Percentiles rank a stretch among this genome's conserved stretches.
phyloP scores from a whole-genome alignment of 1,140 invertebrate genomes.

The Heliconius hewitsoni region DNA sequence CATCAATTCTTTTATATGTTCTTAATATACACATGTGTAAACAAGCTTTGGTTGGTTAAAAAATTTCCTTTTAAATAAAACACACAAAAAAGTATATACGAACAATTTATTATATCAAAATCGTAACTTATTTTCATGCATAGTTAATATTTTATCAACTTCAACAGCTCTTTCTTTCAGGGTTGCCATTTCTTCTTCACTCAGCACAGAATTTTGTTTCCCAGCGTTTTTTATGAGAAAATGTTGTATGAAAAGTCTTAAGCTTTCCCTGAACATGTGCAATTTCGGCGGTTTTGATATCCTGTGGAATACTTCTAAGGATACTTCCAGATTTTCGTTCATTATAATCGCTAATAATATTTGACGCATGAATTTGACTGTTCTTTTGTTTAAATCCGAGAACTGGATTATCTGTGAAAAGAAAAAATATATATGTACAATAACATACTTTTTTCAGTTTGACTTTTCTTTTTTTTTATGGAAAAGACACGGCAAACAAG shows the following conservation, averaged over 20 bases:
- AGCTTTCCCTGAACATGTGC: conserved; percentile 87
- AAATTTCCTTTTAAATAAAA: no score
- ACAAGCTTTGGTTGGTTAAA: no score
- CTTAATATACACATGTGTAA: no score
- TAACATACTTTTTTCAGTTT: no score
- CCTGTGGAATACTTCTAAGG: conserved; percentile 85
- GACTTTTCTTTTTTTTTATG: no score
- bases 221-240: conserved; percentile 86
- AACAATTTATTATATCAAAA: conserved; percentile 53
- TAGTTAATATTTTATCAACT: conserved; percentile 82
- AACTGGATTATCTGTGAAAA: conserved; percentile 88
- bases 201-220: conserved; percentile 72
- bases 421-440: conserved; percentile 19
- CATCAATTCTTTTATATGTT: no score
- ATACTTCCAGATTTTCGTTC: conserved; percentile 82
- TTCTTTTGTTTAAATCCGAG: conserved; percentile 87
- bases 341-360: conserved; percentile 87
- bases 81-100: background rate
- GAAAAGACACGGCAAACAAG: no score
- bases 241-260: conserved; percentile 90
- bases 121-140: conserved; percentile 63
- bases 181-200: conserved; percentile 77
- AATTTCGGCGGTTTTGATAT: conserved; percentile 86
- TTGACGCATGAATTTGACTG: conserved; percentile 86
- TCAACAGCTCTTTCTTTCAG: conserved; percentile 81